A percentile compares a stretch with the other conserved stretches of the same genome.
These are phyloP conservation scores for Mesoclemmys tuberculata DNA, from an alignment of 2,113 vertebrate genomes.

Conservation along the genomic window DNA sequence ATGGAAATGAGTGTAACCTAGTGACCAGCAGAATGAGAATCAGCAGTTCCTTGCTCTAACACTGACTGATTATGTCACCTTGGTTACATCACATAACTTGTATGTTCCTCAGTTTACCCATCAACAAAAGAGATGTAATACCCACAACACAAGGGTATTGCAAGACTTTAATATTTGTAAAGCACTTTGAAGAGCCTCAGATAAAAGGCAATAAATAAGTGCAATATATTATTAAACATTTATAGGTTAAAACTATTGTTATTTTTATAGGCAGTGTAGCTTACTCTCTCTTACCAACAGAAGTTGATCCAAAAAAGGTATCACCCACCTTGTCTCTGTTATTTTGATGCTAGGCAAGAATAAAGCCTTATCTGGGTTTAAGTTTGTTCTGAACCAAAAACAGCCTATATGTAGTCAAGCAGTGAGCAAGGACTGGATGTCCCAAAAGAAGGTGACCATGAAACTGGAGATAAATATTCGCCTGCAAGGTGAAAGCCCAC, in stretches of 20 bases:
- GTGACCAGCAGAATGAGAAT: neutral
- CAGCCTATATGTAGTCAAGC: neutral
- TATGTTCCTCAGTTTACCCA: neutral
- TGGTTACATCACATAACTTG: fast-evolving
- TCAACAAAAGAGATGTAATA: neutral
- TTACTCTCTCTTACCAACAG: neutral
- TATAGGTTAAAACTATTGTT: neutral
- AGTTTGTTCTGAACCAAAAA: neutral
- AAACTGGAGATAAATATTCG: neutral
- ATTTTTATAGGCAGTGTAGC: neutral
- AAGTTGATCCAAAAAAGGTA: neutral
- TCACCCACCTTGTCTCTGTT: neutral
- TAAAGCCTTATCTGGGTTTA: neutral
- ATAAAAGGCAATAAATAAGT: neutral
- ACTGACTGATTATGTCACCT: neutral
- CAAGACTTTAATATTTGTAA: neutral
- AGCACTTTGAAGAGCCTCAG: neutral
- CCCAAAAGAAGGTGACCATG: neutral
- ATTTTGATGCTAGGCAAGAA: neutral
- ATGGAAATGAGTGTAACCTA: neutral
- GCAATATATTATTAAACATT: neutral
- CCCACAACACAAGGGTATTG: neutral
- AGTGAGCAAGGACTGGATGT: neutral
- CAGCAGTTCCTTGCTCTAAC: neutral
- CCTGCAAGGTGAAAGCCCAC: neutral